These are phyloP conservation scores for Arenaria interpres DNA, from an alignment of 2,113 vertebrate genomes.

Conservation along the genomic window DNA sequence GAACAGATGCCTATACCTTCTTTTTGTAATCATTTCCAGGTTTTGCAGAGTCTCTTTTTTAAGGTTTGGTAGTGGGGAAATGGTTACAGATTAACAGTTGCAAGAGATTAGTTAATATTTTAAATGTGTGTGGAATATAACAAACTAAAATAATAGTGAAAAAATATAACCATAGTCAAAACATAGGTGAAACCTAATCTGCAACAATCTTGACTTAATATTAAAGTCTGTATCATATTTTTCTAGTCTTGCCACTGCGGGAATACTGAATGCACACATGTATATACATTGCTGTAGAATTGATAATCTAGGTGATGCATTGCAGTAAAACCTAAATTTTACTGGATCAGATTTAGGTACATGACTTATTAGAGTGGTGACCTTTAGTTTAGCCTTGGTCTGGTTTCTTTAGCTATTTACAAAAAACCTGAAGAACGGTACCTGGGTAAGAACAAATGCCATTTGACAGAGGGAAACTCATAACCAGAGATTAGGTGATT, in stretches of 20 bases:
- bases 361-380: neutral
- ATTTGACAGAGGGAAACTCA: neutral
- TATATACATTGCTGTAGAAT: neutral
- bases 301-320: neutral
- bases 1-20: neutral
- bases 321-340: neutral
- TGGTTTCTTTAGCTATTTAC: neutral
- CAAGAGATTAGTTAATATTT: conserved; percentile 19
- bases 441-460: neutral
- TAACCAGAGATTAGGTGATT: neutral
- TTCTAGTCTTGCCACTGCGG: neutral
- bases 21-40: neutral
- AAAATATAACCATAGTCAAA: conserved; percentile 30
- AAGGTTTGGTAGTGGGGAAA: neutral
- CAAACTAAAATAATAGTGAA: neutral
- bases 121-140: neutral
- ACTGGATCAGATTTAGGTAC: neutral
- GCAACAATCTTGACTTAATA: conserved; percentile 25
- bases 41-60: neutral
- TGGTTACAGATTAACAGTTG: conserved; percentile 7
- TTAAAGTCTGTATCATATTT: neutral
- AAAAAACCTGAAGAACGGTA: neutral
- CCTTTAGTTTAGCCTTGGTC: neutral
- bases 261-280: neutral
- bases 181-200: conserved; percentile 34